Evolutionary conservation across 2,888 invertebrate species (phyloP).

Genomic region (Drosophila emarginata): DNA sequence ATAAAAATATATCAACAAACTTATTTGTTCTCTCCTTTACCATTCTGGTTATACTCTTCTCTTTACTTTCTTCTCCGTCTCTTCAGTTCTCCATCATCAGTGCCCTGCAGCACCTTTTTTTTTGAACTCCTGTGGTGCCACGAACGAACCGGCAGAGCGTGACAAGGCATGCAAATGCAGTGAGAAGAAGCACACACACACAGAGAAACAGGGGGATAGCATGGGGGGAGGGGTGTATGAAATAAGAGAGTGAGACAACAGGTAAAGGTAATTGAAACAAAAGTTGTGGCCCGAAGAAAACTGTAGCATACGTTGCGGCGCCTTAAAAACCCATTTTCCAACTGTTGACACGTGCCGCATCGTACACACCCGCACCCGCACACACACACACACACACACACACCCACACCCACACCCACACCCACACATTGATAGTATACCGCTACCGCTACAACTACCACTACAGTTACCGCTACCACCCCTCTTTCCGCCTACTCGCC

Average conservation of each 20-base stretch:
- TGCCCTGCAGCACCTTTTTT: slow-evolving; percentile 16
- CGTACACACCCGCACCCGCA: slow-evolving; percentile 37
- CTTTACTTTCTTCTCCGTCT: background rate
- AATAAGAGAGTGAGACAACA: slow-evolving; percentile 48
- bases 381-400: background rate
- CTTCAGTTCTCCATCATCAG: background rate
- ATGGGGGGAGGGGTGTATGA: background rate
- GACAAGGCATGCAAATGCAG: slow-evolving; percentile 41
- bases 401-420: too few species aligned
- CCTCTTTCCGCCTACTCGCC: background rate
- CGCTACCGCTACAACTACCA: too few species aligned
- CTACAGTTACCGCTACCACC: too few species aligned
- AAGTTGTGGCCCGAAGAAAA: slow-evolving; percentile 68
- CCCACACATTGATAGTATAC: too few species aligned
- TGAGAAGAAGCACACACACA: background rate
- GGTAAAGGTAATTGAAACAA: slow-evolving; percentile 74
- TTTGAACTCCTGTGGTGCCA: slow-evolving; percentile 24
- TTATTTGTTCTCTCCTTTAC: slow-evolving; percentile 28
- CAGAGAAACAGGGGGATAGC: background rate
- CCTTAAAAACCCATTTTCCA: slow-evolving; percentile 75
- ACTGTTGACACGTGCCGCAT: slow-evolving; percentile 74
- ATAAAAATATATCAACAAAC: slow-evolving; percentile 59
- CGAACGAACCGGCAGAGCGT: slow-evolving; percentile 27
- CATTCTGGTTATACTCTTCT: background rate
- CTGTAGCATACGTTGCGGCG: slow-evolving; percentile 72